Percentiles rank a stretch among this genome's conserved stretches.
Conservation (phyloP, 2,888 invertebrate species). For the Seira ritae region DNA sequence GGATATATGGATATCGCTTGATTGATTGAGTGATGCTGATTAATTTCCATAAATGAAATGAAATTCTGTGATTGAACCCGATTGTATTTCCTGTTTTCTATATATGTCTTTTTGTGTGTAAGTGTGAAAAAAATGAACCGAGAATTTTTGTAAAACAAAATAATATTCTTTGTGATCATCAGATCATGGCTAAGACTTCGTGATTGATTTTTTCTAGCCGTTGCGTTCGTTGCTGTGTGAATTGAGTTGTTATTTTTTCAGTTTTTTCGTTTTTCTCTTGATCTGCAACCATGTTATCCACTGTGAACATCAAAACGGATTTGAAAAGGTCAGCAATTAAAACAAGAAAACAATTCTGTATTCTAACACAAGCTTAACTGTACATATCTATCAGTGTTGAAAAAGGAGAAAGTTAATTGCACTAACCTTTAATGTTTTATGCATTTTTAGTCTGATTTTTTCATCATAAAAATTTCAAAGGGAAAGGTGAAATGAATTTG, state of each 20-base stretch:
- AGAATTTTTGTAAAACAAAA: background rate
- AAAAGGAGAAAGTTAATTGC: too few relatives aligned
- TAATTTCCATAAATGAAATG: background rate
- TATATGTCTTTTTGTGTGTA: background rate
- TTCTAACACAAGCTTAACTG: background rate
- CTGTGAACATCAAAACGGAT: slow-evolving; percentile 64
- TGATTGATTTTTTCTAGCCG: background rate
- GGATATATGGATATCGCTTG: background rate
- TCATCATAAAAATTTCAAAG: too few relatives aligned
- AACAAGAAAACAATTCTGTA: background rate
- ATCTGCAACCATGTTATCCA: slow-evolving; percentile 48
- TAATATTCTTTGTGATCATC: background rate
- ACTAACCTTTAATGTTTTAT: too few relatives aligned
- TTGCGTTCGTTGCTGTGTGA: background rate
- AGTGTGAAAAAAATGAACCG: background rate
- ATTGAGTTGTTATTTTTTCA: slow-evolving; percentile 2
- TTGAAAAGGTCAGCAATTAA: slow-evolving; percentile 57
- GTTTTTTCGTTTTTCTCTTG: background rate
- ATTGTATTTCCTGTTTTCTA: background rate
- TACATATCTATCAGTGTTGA: background rate
- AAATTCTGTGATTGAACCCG: slow-evolving; percentile 4
- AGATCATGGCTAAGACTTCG: background rate
- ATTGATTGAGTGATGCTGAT: background rate
- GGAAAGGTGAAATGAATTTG: too few relatives aligned
- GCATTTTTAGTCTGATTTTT: too few relatives aligned